Percentiles rank a stretch among this genome's conserved stretches.
These are phyloP conservation scores for Drosophila dives DNA, from an alignment of 2,888 invertebrate species.

Conservation along the genomic window DNA sequence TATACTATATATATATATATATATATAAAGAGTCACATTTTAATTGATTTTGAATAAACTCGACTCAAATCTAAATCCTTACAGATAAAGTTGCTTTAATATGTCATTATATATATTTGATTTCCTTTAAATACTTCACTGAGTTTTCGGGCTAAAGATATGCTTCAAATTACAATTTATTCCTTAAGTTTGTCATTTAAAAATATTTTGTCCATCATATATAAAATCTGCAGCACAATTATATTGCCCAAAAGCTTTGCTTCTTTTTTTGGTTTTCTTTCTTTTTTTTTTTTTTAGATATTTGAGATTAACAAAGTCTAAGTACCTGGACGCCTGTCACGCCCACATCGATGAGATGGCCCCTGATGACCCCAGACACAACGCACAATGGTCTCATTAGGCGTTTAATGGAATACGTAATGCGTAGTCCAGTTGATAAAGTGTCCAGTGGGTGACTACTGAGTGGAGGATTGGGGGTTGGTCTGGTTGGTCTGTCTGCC, in stretches of 20 bases:
- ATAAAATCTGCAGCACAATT: not conserved
- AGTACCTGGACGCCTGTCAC: constrained; percentile 51
- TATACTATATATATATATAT: no score
- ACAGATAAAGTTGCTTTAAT: not conserved
- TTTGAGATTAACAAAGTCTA: constrained; percentile 39
- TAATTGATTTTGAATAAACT: not conserved
- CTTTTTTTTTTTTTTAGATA: constrained; percentile 33
- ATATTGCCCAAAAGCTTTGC: constrained; percentile 3
- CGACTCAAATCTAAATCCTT: not conserved
- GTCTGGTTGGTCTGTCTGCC: constrained; percentile 39
- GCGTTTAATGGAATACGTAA: constrained; percentile 78
- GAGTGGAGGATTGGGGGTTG: constrained; percentile 21
- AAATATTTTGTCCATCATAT: not conserved
- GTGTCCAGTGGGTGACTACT: constrained; percentile 46
- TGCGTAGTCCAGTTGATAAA: constrained; percentile 68
- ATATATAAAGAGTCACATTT: not conserved
- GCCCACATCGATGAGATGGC: constrained; percentile 23
- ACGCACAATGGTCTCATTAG: constrained; percentile 75
- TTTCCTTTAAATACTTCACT: not conserved
- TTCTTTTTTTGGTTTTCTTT: no score
- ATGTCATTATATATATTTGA: not conserved
- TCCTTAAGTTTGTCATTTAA: not conserved
- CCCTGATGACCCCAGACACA: constrained; percentile 53
- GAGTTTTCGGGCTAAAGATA: not conserved
- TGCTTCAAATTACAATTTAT: not conserved